Evolutionary conservation across 2,797 vertebrate species (phyloP).

Genomic region (Falco naumanni): DNA sequence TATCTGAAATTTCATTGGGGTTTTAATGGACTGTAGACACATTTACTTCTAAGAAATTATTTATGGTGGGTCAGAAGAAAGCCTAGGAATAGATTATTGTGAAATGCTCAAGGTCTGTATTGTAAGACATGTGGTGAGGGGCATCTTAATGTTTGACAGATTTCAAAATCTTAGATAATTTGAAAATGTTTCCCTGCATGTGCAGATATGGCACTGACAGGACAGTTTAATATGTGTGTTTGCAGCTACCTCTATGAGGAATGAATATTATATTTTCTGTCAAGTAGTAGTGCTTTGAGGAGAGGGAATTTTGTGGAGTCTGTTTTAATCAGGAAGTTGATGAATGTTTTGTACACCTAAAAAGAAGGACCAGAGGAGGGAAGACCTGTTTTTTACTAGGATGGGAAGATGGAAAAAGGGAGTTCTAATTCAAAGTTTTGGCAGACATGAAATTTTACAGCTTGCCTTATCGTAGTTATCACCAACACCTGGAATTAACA

Average conservation of each 20-base stretch:
- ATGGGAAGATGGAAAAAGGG: background rate
- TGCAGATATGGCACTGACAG: background rate
- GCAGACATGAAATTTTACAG: background rate
- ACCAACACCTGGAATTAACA: background rate
- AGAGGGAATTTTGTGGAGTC: background rate
- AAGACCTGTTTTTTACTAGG: background rate
- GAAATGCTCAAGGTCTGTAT: background rate
- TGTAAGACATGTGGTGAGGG: background rate
- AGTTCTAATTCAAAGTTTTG: background rate
- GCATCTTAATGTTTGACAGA: background rate
- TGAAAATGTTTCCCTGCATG: background rate
- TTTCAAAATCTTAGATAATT: background rate
- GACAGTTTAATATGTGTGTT: background rate
- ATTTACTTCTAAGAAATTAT: background rate
- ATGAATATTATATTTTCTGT: background rate
- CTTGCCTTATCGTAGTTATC: background rate
- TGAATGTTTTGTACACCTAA: background rate
- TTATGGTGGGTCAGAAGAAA: background rate
- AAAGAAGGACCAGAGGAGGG: background rate
- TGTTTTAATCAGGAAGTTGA: background rate
- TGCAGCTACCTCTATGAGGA: background rate
- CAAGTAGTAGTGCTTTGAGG: background rate
- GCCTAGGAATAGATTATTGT: background rate
- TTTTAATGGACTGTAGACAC: background rate
- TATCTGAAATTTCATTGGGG: rapidly evolving